Conservation (phyloP, 2,888 invertebrate genomes). For the Patella depressa region DNA sequence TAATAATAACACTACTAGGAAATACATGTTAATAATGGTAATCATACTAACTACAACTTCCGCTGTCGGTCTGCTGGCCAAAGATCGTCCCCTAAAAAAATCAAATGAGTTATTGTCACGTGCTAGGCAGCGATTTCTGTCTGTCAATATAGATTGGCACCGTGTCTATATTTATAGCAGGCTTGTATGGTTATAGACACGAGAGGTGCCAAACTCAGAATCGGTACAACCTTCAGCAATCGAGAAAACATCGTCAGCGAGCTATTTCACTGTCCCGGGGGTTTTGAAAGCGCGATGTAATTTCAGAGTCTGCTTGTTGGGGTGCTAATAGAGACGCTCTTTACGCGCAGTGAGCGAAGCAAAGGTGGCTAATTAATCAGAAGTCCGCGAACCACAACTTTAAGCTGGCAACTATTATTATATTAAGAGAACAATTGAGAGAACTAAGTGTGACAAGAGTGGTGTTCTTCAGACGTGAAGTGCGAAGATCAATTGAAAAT, state of each 20-base stretch:
- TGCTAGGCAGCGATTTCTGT: neutral
- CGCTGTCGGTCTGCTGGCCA: no score
- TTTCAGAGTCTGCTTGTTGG: neutral
- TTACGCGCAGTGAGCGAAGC: neutral
- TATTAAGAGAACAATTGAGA: conserved; percentile 7
- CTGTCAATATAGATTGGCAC: neutral
- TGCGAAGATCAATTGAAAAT: conserved; percentile 5
- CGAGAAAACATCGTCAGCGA: neutral
- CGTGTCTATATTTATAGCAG: neutral
- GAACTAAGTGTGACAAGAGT: conserved; percentile 9
- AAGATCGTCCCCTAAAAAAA: no score
- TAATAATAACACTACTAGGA: no score
- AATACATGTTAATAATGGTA: no score
- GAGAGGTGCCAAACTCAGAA: neutral
- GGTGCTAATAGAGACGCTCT: conserved; percentile 7
- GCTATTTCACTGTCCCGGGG: neutral
- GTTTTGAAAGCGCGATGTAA: neutral
- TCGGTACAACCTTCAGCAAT: conserved; percentile 5
- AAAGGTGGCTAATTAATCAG: conserved; percentile 7
- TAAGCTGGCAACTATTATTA: conserved; percentile 6
- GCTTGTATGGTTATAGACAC: neutral
- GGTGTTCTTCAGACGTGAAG: neutral
- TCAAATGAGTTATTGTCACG: no score
- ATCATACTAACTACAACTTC: no score
- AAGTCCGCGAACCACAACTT: conserved; percentile 5